phyloP scores from a whole-genome alignment of 2,888 invertebrate species.

The Aleiodes alternator region DNA sequence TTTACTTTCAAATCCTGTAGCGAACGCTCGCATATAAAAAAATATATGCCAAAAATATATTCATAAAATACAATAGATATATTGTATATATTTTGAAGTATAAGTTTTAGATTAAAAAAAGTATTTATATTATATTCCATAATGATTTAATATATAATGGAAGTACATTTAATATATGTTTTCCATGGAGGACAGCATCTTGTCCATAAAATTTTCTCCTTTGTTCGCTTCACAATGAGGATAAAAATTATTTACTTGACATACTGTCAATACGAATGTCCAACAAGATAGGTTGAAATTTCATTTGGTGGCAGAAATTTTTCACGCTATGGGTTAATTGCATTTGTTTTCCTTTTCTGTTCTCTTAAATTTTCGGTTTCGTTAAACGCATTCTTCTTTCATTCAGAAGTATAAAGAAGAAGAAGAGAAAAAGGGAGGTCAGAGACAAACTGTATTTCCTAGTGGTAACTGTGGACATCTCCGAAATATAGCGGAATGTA shows the following conservation, averaged over 20 bases:
- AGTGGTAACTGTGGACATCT: slow-evolving; percentile 52
- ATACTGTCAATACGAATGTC: slow-evolving; percentile 5
- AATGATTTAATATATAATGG: too few relatives aligned
- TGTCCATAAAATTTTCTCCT: not conserved
- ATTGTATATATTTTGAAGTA: too few relatives aligned
- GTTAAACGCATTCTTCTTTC: slow-evolving; percentile 63
- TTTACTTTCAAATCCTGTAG: not conserved
- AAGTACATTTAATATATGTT: too few relatives aligned
- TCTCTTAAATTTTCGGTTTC: slow-evolving; percentile 61
- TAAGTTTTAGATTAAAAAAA: too few relatives aligned
- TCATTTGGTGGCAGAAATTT: slow-evolving; percentile 17
- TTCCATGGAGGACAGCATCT: too few relatives aligned
- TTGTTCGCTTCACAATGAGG: not conserved
- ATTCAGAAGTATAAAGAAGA: slow-evolving; percentile 20
- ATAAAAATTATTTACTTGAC: slow-evolving; percentile 12
- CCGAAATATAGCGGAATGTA: slow-evolving; percentile 70
- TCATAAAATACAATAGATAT: too few relatives aligned
- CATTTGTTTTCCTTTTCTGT: slow-evolving; percentile 34
- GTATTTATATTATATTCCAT: too few relatives aligned
- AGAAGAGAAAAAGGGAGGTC: slow-evolving; percentile 1
- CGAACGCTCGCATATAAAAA: too few relatives aligned
- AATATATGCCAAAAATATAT: too few relatives aligned
- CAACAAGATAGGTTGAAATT: slow-evolving; percentile 25
- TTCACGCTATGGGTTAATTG: slow-evolving; percentile 60
- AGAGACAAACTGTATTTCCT: slow-evolving; percentile 23